Base-by-base conservation (phyloP, 2,113 vertebrate species). In the Pogonocichla stellata region DNA sequence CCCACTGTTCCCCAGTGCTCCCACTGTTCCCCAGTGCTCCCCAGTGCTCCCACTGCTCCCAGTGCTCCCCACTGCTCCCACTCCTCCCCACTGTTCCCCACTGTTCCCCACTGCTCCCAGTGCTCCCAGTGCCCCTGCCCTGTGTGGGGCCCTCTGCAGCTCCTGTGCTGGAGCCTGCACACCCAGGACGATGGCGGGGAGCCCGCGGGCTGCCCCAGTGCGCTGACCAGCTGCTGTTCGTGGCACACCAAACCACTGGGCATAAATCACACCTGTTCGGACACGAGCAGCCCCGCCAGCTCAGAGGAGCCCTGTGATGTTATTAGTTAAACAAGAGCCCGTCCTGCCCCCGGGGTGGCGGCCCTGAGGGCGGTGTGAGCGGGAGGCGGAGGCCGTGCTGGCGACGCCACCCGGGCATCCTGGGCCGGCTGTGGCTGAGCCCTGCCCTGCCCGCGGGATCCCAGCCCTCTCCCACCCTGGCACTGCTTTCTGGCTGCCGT, bases 381-480 rank as follows among this genome's bases (percentile, higher is more conserved):
- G 28, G 65, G 29, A 34, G 48, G 40, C 0, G 0, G 42, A 22
- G 38, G 20, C 61, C 33, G 1, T 0, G 8, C 38, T 67, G 47
- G 19, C 72, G 65, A n/a, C 38, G 73, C 42, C 9, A 2, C 73
- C 65, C 40, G 36, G n/a, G 2, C 23, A 6, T 40, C 53, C 40
- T 6, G 2, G 54, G 64, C 42, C 34, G 28, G 56, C 60, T 66
- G 86, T 2, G 24, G 40, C 26, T 2, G 38, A 70, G 56, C 43
- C 51, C 38, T 71, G 75, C 75, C 61, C 62, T 34, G 29, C 26
- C 45, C 31, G 28, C 2, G 1, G 45, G 33, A 54, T 65, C 45
- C 65, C 78, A 14, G 2, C 57, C 45, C 33, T 73, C 9, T 67
- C 53, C 56, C 14, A 5, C 17, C 1, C 24, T 65, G 66, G 38